These are phyloP conservation scores for Carduelis carduelis DNA, from an alignment of 2,797 vertebrate genomes.

Conservation along the genomic window DNA sequence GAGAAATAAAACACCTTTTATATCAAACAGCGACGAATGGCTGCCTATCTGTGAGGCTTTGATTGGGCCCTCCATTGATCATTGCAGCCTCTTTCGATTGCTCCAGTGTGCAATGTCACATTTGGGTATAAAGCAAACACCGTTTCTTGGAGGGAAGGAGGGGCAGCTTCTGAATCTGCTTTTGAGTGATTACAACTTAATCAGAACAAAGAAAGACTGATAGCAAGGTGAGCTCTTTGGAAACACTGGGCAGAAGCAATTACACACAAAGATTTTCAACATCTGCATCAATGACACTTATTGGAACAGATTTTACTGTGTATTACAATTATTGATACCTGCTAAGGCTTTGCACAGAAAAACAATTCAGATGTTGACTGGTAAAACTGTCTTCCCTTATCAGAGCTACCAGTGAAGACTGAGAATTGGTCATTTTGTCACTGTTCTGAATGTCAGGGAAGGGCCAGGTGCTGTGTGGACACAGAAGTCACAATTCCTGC, in stretches of 20 bases:
- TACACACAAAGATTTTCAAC: conserved; percentile 1
- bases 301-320: conserved; percentile 13
- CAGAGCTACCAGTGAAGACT: neutral
- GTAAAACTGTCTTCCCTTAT: neutral
- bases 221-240: neutral
- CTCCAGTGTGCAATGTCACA: conserved; percentile 42
- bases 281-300: neutral
- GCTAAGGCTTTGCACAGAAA: neutral
- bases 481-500: neutral
- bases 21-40: conserved; percentile 81
- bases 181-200: conserved; percentile 46
- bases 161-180: conserved; percentile 27
- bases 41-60: conserved; percentile 77
- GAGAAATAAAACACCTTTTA: conserved; percentile 94
- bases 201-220: conserved; percentile 33
- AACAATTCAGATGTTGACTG: neutral
- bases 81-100: conserved; percentile 48
- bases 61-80: conserved; percentile 78
- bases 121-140: conserved; percentile 59
- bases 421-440: neutral
- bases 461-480: neutral
- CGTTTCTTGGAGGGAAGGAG: conserved; percentile 12
- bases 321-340: conserved; percentile 19
- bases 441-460: neutral
- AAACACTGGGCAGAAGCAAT: conserved; percentile 17